Evolutionary conservation across 2,888 invertebrate species (phyloP).

Genomic region (Drosophila falleni): DNA sequence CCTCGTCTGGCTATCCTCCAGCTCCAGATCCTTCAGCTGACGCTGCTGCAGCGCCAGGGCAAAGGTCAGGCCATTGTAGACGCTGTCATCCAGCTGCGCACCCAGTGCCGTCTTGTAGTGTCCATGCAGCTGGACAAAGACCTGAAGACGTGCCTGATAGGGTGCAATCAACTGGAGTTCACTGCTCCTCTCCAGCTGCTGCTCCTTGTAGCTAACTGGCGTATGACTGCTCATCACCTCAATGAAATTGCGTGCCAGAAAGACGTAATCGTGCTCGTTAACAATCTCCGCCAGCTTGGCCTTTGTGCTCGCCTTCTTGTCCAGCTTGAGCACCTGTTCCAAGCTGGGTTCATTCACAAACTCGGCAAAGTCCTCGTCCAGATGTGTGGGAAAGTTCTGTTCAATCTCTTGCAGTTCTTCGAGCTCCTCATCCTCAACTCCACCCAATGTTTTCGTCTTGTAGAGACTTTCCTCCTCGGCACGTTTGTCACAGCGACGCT

Average conservation of each 20-base stretch:
- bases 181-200: conserved; percentile 3
- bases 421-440: conserved; percentile 90
- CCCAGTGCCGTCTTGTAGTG: conserved; percentile 79
- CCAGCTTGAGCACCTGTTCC: conserved; percentile 85
- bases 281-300: conserved; percentile 72
- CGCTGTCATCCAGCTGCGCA: conserved; percentile 74
- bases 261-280: conserved; percentile 79
- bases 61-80: conserved; percentile 81
- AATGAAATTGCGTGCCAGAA: conserved; percentile 82
- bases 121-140: conserved; percentile 80
- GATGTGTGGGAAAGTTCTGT: conserved; percentile 89
- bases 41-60: conserved; percentile 82
- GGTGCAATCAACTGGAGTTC: conserved; percentile 68
- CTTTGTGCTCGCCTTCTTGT: conserved; percentile 74
- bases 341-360: conserved; percentile 86
- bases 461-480: conserved; percentile 92
- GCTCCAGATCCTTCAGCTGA: conserved; percentile 69
- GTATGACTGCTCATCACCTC: conserved; percentile 79
- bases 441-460: conserved; percentile 89
- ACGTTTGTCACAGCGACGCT: conserved; percentile 88
- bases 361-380: conserved; percentile 90
- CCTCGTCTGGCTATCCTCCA: conserved; percentile 29
- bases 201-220: conserved; percentile 67
- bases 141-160: conserved; percentile 78
- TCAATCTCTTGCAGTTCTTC: conserved; percentile 88